Percentiles rank a stretch among this genome's conserved stretches.
Evolutionary conservation across 1,140 invertebrate species (phyloP).

Genomic region (Heliconius nattereri): DNA sequence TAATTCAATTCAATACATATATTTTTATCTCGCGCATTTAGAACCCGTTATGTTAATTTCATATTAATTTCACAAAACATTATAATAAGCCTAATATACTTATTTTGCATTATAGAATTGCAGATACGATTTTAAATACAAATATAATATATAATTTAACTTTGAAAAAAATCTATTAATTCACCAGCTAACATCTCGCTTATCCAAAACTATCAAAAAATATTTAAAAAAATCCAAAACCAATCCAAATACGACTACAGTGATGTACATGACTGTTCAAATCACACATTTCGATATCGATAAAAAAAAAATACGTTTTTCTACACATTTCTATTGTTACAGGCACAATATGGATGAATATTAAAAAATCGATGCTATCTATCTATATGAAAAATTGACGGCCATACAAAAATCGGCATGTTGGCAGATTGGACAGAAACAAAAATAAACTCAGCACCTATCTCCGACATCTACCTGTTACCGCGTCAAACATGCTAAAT

Average conservation of each 20-base stretch:
- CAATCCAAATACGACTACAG: not conserved
- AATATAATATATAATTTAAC: too few relatives aligned
- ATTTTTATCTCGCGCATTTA: too few relatives aligned
- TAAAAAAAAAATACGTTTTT: slow-evolving; percentile 10
- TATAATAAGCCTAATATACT: too few relatives aligned
- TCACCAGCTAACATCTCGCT: too few relatives aligned
- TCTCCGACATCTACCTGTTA: slow-evolving; percentile 57
- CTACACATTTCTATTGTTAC: slow-evolving; percentile 35
- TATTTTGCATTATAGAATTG: too few relatives aligned
- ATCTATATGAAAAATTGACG: slow-evolving; percentile 65
- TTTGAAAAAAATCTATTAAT: too few relatives aligned
- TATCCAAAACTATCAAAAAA: too few relatives aligned
- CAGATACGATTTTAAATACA: too few relatives aligned
- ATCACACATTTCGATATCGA: not conserved
- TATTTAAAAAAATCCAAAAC: not conserved
- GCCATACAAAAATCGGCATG: slow-evolving; percentile 63
- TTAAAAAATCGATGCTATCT: slow-evolving; percentile 60
- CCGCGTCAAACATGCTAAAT: slow-evolving; percentile 42
- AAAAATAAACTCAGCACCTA: slow-evolving; percentile 35
- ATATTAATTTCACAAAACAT: too few relatives aligned
- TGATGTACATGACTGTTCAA: not conserved
- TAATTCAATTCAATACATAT: too few relatives aligned
- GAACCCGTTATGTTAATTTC: too few relatives aligned
- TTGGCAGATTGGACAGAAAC: slow-evolving; percentile 49
- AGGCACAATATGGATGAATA: slow-evolving; percentile 53